These are phyloP conservation scores for Aplodontia rufa DNA, from an alignment of 2,113 vertebrate species.

Conservation along the genomic window DNA sequence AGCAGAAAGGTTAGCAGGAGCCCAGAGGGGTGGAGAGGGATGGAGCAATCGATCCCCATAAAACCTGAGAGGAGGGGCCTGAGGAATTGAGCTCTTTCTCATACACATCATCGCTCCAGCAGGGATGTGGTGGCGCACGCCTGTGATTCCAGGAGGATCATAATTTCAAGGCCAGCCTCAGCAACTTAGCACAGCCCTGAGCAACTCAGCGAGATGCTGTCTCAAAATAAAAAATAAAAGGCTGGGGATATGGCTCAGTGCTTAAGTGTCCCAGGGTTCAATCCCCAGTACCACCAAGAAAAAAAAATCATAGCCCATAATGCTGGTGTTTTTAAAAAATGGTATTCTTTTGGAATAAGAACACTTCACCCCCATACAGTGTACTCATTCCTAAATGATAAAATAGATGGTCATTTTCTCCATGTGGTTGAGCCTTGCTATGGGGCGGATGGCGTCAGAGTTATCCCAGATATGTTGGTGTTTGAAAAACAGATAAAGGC, in stretches of 20 bases:
- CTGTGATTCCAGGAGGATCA: no score
- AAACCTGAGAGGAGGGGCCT: not conserved
- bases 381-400: not conserved
- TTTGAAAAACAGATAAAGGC: not conserved
- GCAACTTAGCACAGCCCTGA: no score
- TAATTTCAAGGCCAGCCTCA: no score
- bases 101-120: no score
- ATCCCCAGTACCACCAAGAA: no score
- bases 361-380: no score
- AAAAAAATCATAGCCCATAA: fast-evolving
- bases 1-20: not conserved
- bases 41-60: not conserved
- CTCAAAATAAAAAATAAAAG: no score
- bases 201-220: no score
- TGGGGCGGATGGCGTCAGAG: not conserved
- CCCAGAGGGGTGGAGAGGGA: not conserved
- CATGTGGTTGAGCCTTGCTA: not conserved
- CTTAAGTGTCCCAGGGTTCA: no score
- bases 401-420: not conserved
- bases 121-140: no score
- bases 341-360: not conserved
- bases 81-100: not conserved
- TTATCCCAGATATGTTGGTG: not conserved
- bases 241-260: no score
- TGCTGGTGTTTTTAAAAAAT: not conserved